A percentile compares a stretch with the other conserved stretches of the same genome.
Conservation (phyloP, 2,113 vertebrate species). For the Ancistrus triradiatus region DNA sequence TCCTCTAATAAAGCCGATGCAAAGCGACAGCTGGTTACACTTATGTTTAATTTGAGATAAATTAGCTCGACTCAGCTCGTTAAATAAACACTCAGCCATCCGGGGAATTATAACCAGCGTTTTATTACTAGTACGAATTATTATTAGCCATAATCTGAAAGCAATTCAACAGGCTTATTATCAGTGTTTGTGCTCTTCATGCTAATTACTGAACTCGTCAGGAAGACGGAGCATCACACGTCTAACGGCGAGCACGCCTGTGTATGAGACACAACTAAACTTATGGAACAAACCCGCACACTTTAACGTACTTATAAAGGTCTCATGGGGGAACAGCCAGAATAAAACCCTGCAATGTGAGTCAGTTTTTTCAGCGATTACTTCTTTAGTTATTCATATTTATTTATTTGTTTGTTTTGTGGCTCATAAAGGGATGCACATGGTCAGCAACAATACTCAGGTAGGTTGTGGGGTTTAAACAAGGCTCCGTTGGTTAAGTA, state of each 20-base stretch:
- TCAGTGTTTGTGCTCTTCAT: slow-evolving; percentile 74
- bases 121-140: slow-evolving; percentile 68
- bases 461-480: no score
- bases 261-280: background rate
- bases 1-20: slow-evolving; percentile 64
- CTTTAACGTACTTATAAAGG: no score
- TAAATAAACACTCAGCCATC: slow-evolving; percentile 68
- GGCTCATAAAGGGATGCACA: no score
- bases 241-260: slow-evolving; percentile 50
- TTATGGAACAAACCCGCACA: background rate
- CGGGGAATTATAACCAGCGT: slow-evolving; percentile 31
- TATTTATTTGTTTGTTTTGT: no score
- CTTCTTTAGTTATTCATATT: no score
- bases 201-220: slow-evolving; percentile 75
- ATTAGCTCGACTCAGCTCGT: slow-evolving; percentile 68
- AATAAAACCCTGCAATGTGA: no score
- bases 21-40: slow-evolving; percentile 68
- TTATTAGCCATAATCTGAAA: slow-evolving; percentile 74
- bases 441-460: no score
- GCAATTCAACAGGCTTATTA: slow-evolving; percentile 75
- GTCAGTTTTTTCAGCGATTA: no score
- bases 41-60: slow-evolving; percentile 74
- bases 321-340: no score
- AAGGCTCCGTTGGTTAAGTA: no score
- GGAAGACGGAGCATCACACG: slow-evolving; percentile 76